Evolutionary conservation across 1,140 invertebrate genomes (phyloP), one percentile per base, ranked within the genome.

Genomic region (Leptonema lineaticorne): DNA sequence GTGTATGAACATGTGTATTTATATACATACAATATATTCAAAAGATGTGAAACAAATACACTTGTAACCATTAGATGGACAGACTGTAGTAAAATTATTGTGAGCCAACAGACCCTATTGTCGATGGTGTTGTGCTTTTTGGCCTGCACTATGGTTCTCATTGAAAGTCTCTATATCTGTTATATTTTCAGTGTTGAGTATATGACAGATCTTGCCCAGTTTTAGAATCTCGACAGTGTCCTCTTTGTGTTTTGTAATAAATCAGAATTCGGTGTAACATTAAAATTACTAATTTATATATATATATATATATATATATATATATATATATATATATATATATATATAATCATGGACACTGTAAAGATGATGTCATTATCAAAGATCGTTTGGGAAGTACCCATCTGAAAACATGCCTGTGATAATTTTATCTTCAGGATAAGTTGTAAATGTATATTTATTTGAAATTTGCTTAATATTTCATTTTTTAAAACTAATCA

Each of bases 401-500:
- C 63, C 63, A 65, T 68, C 46, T 46, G 68, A 68, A 77, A 78
- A 75, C 75, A 79, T 78, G 78, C 80, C 80, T 80, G 80, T 81
- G 80, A 81, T 81, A 81, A 79, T 79, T 79, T 78, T 79, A 80
- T 80, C 78, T 81, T 81, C 79, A 80, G 80, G 79, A 80, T 81
- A 80, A 79, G 79, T 80, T 80, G 78, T 81, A 78, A 79, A 78
- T 80, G 79, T 78, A 78, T 78, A 79, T 75, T 79, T 76, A 77
- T 80, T 81, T 77, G 80, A 30, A 33, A 29, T 46, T n/a, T 46
- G 30, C 59, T 60, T 33, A 67, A 33, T 60, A 29, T 66, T 57
- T 57, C 29, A 60, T 58, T 28, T 33, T 16, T 29, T 26, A 9
- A 59, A 9, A 30, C n/a, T 16, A 16, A 29, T 46, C 28, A 63